Evolutionary conservation across 2,888 invertebrate species (phyloP), one percentile per base, ranked within the genome.

Genomic region (Dolichomitus sp.): DNA sequence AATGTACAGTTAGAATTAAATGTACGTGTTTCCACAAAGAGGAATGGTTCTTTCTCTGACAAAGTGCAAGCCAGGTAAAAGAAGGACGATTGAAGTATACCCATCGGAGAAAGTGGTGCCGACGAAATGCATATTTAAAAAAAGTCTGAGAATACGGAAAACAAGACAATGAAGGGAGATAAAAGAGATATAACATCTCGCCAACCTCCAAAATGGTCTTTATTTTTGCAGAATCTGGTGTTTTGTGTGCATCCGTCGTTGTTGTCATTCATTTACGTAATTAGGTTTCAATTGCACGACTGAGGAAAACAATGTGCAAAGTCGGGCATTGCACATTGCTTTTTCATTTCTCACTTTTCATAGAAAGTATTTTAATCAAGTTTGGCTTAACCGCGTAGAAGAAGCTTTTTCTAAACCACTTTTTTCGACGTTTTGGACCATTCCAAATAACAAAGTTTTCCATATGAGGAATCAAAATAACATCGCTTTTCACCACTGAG

Each of bases 171-270:
- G 4, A 69, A 50, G 69, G 33, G 37, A 72, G 42, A 72, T 79
- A 65, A 66, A 54, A 23, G 27, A n/a, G 65, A 54, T 27, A 23
- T 50, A 33, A 52, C 40, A 37, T 74, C 23, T 74, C 40, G 50
- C 27, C n/a, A 40, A 52, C 40, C 40, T 52, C 48, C 6, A 48
- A 59, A 68, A 23, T 59, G 23, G 1, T 23, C 23, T 23, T 59
- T 61, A 72, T 54, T 45, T 54, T 59, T 59, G 30, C 63, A 79
- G 59, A 40, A 57, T 50, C 54, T n/a, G 63, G 14, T 52, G 23
- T 23, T 27, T 50, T 19, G 2, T n/a, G 45, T 45, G 37, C 37
- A 45, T 33, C 12, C 14, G 23, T 52, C 63, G 14, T 30, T 30
- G 11, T 65, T 50, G 12, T 72, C 54, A 23, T 23, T 23, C 23